Percentiles rank a stretch among this genome's conserved stretches.
These are phyloP conservation scores for Pachyramphus minor DNA, from an alignment of 2,113 vertebrate species.

Conservation along the genomic window DNA sequence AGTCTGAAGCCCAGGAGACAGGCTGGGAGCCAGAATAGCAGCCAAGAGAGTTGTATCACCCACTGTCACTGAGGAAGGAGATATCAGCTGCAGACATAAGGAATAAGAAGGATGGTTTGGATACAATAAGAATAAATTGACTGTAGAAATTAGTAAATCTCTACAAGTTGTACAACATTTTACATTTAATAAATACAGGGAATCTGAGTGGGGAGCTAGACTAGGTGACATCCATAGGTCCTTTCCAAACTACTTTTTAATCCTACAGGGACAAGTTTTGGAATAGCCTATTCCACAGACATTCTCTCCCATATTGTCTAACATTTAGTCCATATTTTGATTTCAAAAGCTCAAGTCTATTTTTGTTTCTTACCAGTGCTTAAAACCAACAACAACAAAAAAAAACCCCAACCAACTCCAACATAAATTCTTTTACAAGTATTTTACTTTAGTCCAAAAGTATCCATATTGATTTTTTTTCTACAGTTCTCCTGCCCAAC, in stretches of 20 bases:
- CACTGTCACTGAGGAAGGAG: not conserved
- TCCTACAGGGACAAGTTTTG: not conserved
- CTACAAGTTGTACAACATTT: not conserved
- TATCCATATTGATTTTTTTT: not conserved
- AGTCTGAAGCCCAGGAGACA: not conserved
- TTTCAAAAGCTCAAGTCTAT: not conserved
- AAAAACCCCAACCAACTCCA: not conserved
- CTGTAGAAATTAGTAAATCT: not conserved
- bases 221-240: not conserved
- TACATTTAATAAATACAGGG: not conserved
- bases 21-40: fast-evolving
- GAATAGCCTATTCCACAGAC: not conserved
- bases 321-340: not conserved
- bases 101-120: not conserved
- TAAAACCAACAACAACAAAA: not conserved
- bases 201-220: not conserved
- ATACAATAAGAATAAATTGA: not conserved
- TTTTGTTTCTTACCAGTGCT: not conserved
- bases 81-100: not conserved
- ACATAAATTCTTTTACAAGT: not conserved
- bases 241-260: not conserved
- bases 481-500: fast-evolving
- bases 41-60: not conserved
- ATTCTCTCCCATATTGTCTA: not conserved
- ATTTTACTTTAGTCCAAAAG: not conserved